Percentiles rank a stretch among this genome's conserved stretches.
phyloP scores from a whole-genome alignment of 2,113 vertebrate species.

The Lagopus leucura region DNA sequence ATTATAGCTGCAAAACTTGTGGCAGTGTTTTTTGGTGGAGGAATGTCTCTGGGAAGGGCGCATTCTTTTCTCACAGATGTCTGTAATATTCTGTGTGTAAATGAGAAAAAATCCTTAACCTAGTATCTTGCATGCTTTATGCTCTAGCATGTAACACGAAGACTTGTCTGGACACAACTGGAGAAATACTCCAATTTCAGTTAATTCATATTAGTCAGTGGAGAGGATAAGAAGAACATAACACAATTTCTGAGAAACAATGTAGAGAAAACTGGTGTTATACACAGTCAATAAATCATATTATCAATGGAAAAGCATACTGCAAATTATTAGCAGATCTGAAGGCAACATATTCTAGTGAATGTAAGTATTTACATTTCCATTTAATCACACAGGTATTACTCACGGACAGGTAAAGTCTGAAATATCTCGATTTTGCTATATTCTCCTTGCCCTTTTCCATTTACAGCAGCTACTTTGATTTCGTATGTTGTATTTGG shows the following conservation, averaged over 20 bases:
- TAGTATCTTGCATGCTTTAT: neutral
- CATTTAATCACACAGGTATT: neutral
- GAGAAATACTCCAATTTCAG: neutral
- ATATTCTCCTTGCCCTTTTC: slow-evolving; percentile 96
- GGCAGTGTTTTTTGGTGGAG: neutral
- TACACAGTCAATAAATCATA: neutral
- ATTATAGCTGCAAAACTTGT: neutral
- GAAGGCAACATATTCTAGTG: neutral
- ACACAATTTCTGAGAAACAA: neutral
- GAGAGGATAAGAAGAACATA: neutral
- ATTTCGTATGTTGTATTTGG: slow-evolving; percentile 98
- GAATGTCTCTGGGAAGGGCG: neutral
- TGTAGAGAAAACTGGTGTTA: neutral
- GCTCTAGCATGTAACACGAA: neutral
- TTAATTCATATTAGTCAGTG: neutral
- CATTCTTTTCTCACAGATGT: neutral
- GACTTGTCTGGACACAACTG: neutral
- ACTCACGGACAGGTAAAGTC: slow-evolving; percentile 96
- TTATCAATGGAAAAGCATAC: neutral
- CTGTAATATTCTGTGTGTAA: neutral
- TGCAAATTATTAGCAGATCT: neutral
- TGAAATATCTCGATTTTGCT: slow-evolving; percentile 95
- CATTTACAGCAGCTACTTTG: slow-evolving; percentile 94
- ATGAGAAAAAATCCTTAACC: neutral
- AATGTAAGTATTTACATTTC: neutral